Percentiles rank a stretch among this genome's conserved stretches.
phyloP scores from a whole-genome alignment of 1,140 invertebrate species.

The Lucilia sericata region DNA sequence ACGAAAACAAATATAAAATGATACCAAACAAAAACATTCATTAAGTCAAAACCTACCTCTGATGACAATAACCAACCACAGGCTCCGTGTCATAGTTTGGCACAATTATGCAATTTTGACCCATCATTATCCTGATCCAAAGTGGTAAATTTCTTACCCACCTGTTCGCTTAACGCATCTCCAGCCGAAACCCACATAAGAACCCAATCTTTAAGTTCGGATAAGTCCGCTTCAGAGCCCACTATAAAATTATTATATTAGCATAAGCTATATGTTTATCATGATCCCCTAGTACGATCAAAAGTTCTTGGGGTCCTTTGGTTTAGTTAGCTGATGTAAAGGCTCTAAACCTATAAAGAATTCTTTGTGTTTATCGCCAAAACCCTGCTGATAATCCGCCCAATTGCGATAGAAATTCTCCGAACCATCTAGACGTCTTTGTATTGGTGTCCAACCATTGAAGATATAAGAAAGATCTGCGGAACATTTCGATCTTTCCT shows the following conservation, averaged over 20 bases:
- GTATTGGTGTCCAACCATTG: conserved; percentile 52
- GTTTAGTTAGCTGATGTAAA: conserved; percentile 67
- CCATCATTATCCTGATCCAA: conserved; percentile 79
- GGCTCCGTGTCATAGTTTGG: conserved; percentile 72
- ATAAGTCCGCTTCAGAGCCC: conserved; percentile 74
- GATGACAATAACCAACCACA: conserved; percentile 71
- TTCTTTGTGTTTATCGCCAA: not conserved
- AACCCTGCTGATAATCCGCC: conserved; percentile 2
- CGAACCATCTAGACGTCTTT: conserved; percentile 5
- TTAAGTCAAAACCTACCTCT: not conserved
- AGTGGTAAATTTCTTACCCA: conserved; percentile 79
- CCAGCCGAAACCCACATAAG: conserved; percentile 76
- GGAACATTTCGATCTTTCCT: not conserved
- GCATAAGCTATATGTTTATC: conserved; percentile 71
- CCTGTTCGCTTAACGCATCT: conserved; percentile 77
- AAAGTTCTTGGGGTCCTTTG: conserved; percentile 72
- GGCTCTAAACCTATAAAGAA: conserved; percentile 6
- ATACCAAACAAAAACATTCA: not conserved
- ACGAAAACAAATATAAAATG: not conserved
- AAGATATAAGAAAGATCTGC: not conserved
- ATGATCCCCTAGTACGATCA: conserved; percentile 75
- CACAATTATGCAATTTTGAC: conserved; percentile 76
- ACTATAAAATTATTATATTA: conserved; percentile 75
- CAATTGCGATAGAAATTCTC: conserved; percentile 9
- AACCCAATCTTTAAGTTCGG: conserved; percentile 73